Base-by-base conservation (phyloP, 2,113 vertebrate genomes). In the Mandrillus leucophaeus region DNA sequence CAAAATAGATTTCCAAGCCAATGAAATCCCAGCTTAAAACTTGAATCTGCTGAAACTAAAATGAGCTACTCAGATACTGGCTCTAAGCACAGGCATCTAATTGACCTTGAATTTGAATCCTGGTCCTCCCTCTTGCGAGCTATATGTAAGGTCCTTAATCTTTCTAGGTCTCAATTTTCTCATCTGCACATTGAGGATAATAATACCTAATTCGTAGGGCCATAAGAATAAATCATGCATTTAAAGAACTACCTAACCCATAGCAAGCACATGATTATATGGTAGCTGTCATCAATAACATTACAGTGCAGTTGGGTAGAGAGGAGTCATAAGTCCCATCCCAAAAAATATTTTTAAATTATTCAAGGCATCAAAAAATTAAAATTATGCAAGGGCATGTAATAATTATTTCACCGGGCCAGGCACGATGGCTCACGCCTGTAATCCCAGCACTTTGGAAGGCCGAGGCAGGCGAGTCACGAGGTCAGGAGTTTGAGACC, bases 91-190 rank as follows among this genome's bases (percentile, higher is more conserved):
- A n/a, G 48, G 35, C 45, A 23, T 30, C 66, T 79, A 40, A 76
- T 9, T 90, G 92, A 66, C 59, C 79, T 97, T 55, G 45, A 59
- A 38, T 86, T 66, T 93, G 87, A 96, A 73, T 70, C 45, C 9
- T 32, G n/a, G 22, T 78, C 45, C 59, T 68, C 6, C 10, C n/a
- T 32, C 66, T 78, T 38, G 16, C 48, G 64, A 59, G 11, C 59
- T 40, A 12, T 50, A 8, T 48, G 8, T 84, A 95, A 81, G 14
- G 14, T 68, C 84, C 48, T 90, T 90, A 76, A 87, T 91, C 82
- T 86, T 61, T 70, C 8, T 70, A 30, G 23, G 25, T 23, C 70
- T 82, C 30, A 25, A 0, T 83, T 70, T 97, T 61, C 52, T 96
- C 66, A 61, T 81, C 57, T 93, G 22, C 84, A 78, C 90, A 86